Base-by-base conservation (phyloP, 1,140 invertebrate species). In the Pseudoatta argentina region DNA sequence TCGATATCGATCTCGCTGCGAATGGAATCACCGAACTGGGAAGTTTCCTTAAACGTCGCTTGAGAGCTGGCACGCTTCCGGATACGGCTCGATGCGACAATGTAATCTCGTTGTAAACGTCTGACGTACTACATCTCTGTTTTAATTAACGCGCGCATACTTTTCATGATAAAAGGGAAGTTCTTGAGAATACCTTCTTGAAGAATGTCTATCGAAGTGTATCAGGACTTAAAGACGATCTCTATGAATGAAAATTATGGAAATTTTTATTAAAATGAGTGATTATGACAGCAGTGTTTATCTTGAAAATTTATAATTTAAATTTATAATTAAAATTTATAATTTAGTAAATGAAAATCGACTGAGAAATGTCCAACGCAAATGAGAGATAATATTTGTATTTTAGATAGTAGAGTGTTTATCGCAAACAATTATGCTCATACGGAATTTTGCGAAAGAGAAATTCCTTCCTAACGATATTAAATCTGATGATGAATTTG, bases 1-100 rank as follows among this genome's bases (percentile, higher is more conserved):
- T 82, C 78, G 79, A 78, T 90, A 90, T 90, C 89, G 89, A 90
- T 86, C 76, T 72, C 57, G 78, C 78, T 85, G 27, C 82, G 87
- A 90, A 90, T 87, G 77, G 88, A 89, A 73, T 55, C 71, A 67
- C 51, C 63, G 30, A 63, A 61, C 61, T 57, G 81, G 39, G 75
- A 87, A 90, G 79, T 89, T 90, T 85, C 88, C 73, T 87, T 87
- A 87, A 79, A 71, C 76, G 61, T 59, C 59, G 34, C 85, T 21
- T 24, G 59, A 82, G 66, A 69, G 21, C 66, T 76, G 75, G 71
- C 75, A 59, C 69, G 61, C 55, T 89, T 82, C 64, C 57, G 69
- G 77, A 76, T 82, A 55, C 85, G 63, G 44, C 24, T 86, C 48
- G 34, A 61, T 71, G 51, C 55, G 44, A 39, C 64, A 75, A 67